Conservation (phyloP, 2,113 vertebrate genomes). For the Oenanthe melanoleuca region DNA sequence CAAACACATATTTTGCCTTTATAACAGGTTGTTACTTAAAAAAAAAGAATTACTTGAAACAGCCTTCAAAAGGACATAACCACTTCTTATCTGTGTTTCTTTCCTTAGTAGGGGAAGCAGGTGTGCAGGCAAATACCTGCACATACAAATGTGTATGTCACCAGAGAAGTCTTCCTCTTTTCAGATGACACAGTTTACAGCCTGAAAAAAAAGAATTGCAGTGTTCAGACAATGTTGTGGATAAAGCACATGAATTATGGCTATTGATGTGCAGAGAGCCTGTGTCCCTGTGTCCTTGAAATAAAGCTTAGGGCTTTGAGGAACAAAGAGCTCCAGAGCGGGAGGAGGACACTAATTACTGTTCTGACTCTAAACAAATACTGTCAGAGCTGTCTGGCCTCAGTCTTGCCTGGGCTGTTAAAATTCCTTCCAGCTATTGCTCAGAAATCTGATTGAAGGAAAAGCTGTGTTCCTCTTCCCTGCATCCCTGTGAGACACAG, state of each 20-base stretch:
- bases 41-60: not conserved
- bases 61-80: not conserved
- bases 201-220: not conserved
- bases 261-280: not conserved
- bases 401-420: not conserved
- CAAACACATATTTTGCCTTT: not conserved
- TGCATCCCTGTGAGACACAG: fast-evolving
- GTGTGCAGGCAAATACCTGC: not conserved
- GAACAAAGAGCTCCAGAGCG: not conserved
- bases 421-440: not conserved
- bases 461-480: not conserved
- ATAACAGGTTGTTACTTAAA: not conserved
- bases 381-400: not conserved
- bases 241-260: not conserved
- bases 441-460: not conserved
- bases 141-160: not conserved
- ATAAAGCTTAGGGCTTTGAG: not conserved
- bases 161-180: not conserved
- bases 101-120: not conserved
- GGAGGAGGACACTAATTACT: not conserved
- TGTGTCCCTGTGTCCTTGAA: not conserved
- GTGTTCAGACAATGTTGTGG: not conserved
- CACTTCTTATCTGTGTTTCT: not conserved
- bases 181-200: not conserved
- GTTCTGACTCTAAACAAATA: not conserved